Conservation (phyloP, 53 echinoderm and acorn worm genomes). For the Patiria pectinifera region DNA sequence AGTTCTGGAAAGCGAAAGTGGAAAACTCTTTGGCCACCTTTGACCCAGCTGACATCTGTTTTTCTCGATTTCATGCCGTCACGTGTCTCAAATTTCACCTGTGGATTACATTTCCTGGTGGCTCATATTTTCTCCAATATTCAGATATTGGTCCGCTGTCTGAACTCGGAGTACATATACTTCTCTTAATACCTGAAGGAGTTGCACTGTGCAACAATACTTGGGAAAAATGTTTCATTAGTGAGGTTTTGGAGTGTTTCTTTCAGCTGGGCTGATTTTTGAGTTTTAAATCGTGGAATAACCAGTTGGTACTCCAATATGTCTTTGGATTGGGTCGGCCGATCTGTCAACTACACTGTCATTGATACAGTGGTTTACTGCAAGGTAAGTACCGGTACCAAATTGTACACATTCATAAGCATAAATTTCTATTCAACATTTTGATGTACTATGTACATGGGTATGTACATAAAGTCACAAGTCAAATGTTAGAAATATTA, state of each 20-base stretch:
- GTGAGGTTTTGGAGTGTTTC: neutral
- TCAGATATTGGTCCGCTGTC: neutral
- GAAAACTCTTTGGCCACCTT: neutral
- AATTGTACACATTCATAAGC: neutral
- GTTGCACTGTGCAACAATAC: neutral
- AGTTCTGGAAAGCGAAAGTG: neutral
- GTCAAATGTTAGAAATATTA: too few relatives aligned
- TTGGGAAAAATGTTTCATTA: too few relatives aligned
- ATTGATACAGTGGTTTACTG: conserved; percentile 52
- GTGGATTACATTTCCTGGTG: conserved; percentile 29
- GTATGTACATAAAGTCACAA: too few relatives aligned
- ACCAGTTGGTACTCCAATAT: neutral
- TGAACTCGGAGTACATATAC: neutral
- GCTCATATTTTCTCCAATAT: neutral
- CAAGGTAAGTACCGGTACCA: conserved; percentile 54
- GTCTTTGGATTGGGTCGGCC: conserved; percentile 50
- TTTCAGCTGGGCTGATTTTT: neutral
- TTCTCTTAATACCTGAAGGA: neutral
- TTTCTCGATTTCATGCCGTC: neutral
- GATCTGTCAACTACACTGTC: conserved; percentile 64
- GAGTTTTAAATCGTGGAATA: neutral
- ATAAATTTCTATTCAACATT: neutral
- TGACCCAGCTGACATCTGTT: conserved; percentile 17
- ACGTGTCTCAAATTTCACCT: conserved; percentile 24
- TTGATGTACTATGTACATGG: too few relatives aligned